These are phyloP conservation scores for Cyanistes caeruleus DNA, from an alignment of 2,113 vertebrate species.

Conservation along the genomic window DNA sequence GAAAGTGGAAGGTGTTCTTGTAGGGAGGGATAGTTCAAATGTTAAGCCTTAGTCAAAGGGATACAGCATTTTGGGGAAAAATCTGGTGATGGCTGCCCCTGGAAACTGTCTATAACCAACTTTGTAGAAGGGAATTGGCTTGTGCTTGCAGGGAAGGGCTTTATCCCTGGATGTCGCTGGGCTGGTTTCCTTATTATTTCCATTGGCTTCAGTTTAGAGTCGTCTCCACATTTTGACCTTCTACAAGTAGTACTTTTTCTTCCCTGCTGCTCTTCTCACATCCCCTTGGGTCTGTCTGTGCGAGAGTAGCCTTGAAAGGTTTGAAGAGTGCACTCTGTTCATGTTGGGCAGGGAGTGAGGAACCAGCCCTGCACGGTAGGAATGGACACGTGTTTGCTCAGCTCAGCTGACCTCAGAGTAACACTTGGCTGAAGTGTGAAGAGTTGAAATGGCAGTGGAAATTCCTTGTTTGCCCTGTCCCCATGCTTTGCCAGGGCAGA, in stretches of 20 bases:
- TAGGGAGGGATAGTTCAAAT: background rate
- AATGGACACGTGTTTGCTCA: fast-evolving
- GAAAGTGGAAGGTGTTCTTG: background rate
- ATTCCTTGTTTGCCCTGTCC: background rate
- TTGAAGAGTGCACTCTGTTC: background rate
- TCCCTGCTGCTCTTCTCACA: background rate
- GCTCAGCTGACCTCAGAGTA: background rate
- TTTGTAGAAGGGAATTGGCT: background rate
- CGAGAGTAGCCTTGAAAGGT: background rate
- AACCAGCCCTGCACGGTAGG: background rate
- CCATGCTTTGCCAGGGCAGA: background rate
- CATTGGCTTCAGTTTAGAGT: background rate
- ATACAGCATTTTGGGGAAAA: background rate
- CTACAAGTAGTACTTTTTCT: background rate
- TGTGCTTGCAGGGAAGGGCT: background rate
- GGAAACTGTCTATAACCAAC: background rate
- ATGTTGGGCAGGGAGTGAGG: fast-evolving
- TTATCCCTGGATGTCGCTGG: background rate
- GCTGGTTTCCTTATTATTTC: background rate
- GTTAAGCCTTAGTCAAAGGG: background rate
- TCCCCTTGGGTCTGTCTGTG: background rate
- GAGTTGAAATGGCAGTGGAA: background rate
- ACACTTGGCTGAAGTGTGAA: background rate
- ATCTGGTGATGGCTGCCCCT: background rate
- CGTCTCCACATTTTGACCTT: background rate